These are phyloP conservation scores for Oncorhynchus clarkii DNA, from an alignment of 2,113 vertebrate species.

Conservation along the genomic window DNA sequence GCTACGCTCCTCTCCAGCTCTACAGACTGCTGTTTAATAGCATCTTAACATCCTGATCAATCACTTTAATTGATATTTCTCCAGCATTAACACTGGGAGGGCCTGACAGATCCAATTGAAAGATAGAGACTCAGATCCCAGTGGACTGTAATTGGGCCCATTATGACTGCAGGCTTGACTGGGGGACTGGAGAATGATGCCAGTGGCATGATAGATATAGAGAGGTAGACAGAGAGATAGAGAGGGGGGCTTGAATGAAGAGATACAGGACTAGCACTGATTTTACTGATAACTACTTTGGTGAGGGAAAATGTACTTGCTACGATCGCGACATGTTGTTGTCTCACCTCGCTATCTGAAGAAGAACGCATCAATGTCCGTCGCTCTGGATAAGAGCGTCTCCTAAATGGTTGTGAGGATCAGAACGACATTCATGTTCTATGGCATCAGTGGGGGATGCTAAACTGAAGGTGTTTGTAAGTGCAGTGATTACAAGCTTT, in stretches of 20 bases:
- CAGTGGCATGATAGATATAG: slow-evolving; percentile 58
- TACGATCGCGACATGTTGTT: too few relatives aligned
- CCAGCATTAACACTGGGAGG: slow-evolving; percentile 76
- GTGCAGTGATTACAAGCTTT: too few relatives aligned
- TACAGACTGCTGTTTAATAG: slow-evolving; percentile 74
- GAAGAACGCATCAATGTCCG: too few relatives aligned
- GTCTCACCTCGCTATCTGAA: too few relatives aligned
- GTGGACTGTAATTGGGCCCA: slow-evolving; percentile 75
- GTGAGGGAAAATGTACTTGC: too few relatives aligned
- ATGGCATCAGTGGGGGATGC: not conserved
- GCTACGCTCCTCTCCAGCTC: slow-evolving; percentile 11
- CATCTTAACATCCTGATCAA: slow-evolving; percentile 78
- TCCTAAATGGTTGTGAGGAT: slow-evolving; percentile 45
- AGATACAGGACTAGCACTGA: too few relatives aligned
- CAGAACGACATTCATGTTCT: not conserved
- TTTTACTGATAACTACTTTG: too few relatives aligned
- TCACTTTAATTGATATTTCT: slow-evolving; percentile 81
- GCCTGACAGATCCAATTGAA: slow-evolving; percentile 78
- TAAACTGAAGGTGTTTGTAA: not conserved
- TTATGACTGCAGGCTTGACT: slow-evolving; percentile 76
- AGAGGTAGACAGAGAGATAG: slow-evolving; percentile 11
- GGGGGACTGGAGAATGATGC: slow-evolving; percentile 67
- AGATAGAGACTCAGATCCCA: slow-evolving; percentile 71
- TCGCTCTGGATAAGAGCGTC: too few relatives aligned
- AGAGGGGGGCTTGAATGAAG: too few relatives aligned